Percentiles rank a stretch among this genome's conserved stretches.
These are phyloP conservation scores for Charadrius vociferus DNA, from an alignment of 2,113 vertebrate species.

Conservation along the genomic window DNA sequence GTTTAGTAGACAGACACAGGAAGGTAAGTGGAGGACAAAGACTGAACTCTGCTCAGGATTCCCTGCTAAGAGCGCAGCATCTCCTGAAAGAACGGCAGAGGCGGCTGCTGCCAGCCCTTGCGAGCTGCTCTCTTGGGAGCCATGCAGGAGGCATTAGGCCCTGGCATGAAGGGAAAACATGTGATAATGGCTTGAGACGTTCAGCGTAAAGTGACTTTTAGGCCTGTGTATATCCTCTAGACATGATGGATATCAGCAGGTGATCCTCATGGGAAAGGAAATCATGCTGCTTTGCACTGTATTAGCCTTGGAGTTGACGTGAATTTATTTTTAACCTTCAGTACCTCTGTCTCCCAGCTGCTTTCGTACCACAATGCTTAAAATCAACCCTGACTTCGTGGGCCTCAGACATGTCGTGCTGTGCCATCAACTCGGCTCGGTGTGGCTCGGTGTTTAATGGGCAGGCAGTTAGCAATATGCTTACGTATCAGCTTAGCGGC, in stretches of 20 bases:
- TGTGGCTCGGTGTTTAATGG: neutral
- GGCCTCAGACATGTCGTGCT: neutral
- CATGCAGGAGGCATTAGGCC: neutral
- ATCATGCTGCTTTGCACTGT: neutral
- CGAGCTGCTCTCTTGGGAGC: neutral
- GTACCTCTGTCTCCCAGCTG: neutral
- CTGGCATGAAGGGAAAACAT: neutral
- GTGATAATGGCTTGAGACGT: neutral
- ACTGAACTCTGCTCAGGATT: fast-evolving
- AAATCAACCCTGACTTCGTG: neutral
- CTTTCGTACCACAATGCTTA: neutral
- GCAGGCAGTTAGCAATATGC: neutral
- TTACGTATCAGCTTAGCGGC: neutral
- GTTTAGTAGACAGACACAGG: neutral
- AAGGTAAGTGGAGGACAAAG: neutral
- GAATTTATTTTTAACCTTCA: neutral
- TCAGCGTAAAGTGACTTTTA: neutral
- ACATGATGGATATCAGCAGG: neutral
- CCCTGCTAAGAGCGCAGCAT: neutral
- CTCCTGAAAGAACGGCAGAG: neutral
- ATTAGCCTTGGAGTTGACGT: neutral
- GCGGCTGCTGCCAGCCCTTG: neutral
- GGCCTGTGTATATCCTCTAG: neutral
- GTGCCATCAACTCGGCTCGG: neutral
- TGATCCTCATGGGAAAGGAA: neutral